phyloP scores from a whole-genome alignment of 2,113 vertebrate species.

The Brienomyrus brachyistius region DNA sequence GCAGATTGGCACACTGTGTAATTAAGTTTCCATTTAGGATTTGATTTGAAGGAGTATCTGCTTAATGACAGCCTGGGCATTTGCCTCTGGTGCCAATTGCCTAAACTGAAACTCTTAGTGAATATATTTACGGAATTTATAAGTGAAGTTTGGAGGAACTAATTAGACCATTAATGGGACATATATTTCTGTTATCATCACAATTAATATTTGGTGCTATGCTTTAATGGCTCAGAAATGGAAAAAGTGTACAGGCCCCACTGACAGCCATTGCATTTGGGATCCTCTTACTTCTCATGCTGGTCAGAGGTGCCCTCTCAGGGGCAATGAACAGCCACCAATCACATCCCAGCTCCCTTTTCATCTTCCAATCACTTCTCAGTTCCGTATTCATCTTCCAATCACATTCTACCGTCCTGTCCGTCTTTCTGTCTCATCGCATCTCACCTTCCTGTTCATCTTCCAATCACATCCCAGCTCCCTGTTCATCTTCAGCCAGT shows the following conservation, averaged over 20 bases:
- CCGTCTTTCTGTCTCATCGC: background rate
- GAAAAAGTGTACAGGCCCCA: background rate
- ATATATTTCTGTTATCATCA: background rate
- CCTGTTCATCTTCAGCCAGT: background rate
- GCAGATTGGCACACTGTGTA: background rate
- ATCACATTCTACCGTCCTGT: background rate
- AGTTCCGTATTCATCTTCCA: background rate
- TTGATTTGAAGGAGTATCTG: background rate
- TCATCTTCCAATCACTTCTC: background rate
- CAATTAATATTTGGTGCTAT: background rate
- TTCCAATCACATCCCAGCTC: background rate
- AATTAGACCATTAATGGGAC: background rate
- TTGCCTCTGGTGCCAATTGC: background rate
- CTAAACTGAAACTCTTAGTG: background rate
- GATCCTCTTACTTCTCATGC: background rate
- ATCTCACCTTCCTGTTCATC: background rate
- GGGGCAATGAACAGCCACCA: background rate
- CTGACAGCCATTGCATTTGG: background rate
- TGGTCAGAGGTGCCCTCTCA: background rate
- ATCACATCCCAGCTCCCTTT: background rate
- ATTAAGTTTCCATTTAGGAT: slow-evolving; percentile 13
- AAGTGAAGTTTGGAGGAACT: background rate
- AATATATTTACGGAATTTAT: background rate
- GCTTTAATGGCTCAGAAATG: background rate
- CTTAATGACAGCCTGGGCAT: background rate